Conservation (phyloP, 1,140 invertebrate genomes). For the Rhopalosiphum padi region DNA sequence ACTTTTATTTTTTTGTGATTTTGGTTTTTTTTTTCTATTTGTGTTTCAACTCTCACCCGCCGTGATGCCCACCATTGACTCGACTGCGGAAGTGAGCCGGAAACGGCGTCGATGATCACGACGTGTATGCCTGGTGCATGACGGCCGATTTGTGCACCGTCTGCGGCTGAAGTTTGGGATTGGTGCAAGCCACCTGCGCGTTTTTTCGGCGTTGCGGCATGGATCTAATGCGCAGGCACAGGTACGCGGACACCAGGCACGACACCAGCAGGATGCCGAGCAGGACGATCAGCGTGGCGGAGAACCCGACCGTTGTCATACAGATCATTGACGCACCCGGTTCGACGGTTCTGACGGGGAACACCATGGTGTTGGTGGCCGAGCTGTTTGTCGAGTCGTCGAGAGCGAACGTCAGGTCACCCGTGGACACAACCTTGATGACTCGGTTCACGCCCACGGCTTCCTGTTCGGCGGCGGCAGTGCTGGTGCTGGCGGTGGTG, state of each 20-base stretch:
- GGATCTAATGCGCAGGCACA: conserved; percentile 79
- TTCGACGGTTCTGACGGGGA: conserved; percentile 74
- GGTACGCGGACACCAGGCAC: conserved; percentile 81
- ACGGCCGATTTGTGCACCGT: neutral
- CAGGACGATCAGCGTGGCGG: conserved; percentile 81
- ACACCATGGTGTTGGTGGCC: conserved; percentile 77
- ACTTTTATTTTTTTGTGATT: neutral
- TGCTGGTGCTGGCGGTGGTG: conserved; percentile 65
- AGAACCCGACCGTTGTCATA: conserved; percentile 90
- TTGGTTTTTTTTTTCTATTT: neutral
- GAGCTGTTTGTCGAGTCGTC: conserved; percentile 82
- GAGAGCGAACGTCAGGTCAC: conserved; percentile 90
- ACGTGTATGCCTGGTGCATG: conserved; percentile 28
- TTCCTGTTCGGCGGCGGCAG: conserved; percentile 77
- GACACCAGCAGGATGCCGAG: conserved; percentile 81
- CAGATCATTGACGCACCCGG: conserved; percentile 76
- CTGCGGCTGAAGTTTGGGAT: conserved; percentile 25
- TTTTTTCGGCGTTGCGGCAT: conserved; percentile 52
- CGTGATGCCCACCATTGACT: neutral
- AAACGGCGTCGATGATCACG: neutral
- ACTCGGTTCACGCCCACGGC: conserved; percentile 89
- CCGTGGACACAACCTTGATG: conserved; percentile 91
- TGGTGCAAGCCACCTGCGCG: conserved; percentile 47
- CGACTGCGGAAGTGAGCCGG: neutral
- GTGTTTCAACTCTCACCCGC: neutral